Conservation (phyloP, 2,113 vertebrate species). For the Tauraco erythrolophus region DNA sequence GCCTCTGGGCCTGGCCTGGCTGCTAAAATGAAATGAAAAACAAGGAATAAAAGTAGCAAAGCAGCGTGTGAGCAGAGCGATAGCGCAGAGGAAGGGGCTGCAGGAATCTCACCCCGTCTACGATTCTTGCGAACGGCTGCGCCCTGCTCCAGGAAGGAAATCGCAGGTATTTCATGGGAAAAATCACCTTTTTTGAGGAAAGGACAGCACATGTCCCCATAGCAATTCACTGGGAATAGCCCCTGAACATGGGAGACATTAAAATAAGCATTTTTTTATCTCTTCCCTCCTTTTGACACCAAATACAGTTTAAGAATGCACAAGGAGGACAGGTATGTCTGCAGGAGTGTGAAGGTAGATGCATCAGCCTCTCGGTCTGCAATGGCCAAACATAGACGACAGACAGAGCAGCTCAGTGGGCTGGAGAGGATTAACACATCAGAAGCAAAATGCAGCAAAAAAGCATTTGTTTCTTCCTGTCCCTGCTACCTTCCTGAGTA, state of each 20-base stretch:
- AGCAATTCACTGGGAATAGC: not conserved
- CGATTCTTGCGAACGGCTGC: rapidly evolving
- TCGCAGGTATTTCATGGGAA: not conserved
- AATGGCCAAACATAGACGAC: rapidly evolving
- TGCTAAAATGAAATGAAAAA: not conserved
- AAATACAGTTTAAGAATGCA: not conserved
- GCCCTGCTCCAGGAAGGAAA: not conserved
- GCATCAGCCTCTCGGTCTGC: not conserved
- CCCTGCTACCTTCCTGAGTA: not conserved
- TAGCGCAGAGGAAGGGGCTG: not conserved
- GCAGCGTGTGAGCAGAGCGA: not conserved
- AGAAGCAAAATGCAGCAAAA: not conserved
- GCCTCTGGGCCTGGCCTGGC: not conserved
- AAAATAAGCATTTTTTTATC: not conserved
- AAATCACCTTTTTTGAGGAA: not conserved
- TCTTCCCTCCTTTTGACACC: not conserved
- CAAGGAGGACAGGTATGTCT: not conserved
- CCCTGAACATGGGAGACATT: not conserved
- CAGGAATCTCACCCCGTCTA: rapidly evolving
- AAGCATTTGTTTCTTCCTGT: not conserved
- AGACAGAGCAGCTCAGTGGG: not conserved
- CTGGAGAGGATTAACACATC: not conserved
- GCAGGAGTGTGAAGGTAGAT: rapidly evolving
- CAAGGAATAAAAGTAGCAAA: not conserved
- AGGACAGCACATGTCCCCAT: not conserved